A percentile compares a stretch with the other conserved stretches of the same genome.
phyloP scores from a whole-genome alignment of 1,140 invertebrate genomes.

The Neodiprion pinetum region DNA sequence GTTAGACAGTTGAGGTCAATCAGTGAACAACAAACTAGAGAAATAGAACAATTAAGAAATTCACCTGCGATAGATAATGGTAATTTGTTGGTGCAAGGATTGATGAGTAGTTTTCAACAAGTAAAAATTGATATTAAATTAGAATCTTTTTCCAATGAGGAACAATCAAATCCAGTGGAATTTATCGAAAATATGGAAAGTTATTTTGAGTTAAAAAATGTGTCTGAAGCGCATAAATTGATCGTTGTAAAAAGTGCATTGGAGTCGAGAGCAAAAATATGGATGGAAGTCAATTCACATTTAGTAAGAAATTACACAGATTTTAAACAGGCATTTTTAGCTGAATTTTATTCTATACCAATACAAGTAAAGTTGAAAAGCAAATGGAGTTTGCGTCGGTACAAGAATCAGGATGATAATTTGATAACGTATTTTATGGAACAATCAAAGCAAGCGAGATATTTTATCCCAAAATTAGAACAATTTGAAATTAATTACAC shows the following conservation, averaged over 20 bases:
- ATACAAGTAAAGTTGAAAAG: neutral
- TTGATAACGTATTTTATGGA: neutral
- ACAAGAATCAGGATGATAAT: neutral
- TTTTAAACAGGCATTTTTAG: conserved; percentile 22
- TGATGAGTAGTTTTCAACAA: neutral
- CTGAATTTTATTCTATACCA: conserved; percentile 21
- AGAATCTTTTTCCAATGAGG: neutral
- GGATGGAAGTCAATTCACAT: conserved; percentile 1
- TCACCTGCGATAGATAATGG: neutral
- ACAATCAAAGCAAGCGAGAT: neutral
- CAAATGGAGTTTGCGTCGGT: neutral
- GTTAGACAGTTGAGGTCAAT: neutral
- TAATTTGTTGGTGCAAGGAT: neutral
- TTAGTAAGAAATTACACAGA: neutral
- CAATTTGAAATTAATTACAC: conserved; percentile 15
- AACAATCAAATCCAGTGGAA: neutral
- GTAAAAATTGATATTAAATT: neutral
- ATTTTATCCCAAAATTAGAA: neutral
- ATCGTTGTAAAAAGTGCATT: neutral
- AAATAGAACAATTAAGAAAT: neutral
- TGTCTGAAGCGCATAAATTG: neutral
- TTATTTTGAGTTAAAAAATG: conserved; percentile 8
- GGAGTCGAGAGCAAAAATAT: neutral
- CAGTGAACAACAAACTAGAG: neutral
- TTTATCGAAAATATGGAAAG: neutral